Conservation (phyloP, 1,140 invertebrate genomes). For the Kradibia gibbosae region DNA sequence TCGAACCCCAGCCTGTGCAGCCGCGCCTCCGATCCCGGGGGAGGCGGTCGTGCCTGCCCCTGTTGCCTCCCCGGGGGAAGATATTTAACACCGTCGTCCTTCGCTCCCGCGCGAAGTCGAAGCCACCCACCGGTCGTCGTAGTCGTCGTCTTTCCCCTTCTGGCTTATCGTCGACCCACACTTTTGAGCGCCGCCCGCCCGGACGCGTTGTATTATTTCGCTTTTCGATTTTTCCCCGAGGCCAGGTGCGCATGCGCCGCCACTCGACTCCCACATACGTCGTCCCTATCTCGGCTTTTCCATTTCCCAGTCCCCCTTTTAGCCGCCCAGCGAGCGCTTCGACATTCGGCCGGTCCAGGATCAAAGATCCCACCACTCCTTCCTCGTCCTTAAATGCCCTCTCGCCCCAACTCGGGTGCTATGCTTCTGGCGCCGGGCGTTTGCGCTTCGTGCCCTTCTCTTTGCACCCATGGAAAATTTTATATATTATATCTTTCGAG, state of each 20-base stretch:
- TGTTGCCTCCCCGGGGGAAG: too few relatives aligned
- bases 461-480: too few relatives aligned
- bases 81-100: too few relatives aligned
- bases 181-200: not conserved
- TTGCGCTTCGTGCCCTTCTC: too few relatives aligned
- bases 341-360: not conserved
- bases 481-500: not conserved
- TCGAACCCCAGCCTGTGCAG: not conserved
- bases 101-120: too few relatives aligned
- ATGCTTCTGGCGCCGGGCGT: not conserved
- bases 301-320: too few relatives aligned
- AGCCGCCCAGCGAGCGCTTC: too few relatives aligned
- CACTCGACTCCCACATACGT: not conserved
- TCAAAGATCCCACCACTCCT: not conserved
- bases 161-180: not conserved
- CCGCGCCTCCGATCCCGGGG: not conserved
- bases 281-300: not conserved
- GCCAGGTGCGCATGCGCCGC: constrained; percentile 1
- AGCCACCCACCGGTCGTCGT: too few relatives aligned
- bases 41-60: not conserved
- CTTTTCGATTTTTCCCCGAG: not conserved
- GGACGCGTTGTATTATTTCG: not conserved
- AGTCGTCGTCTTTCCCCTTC: not conserved
- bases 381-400: not conserved
- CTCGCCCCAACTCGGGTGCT: not conserved